phyloP scores from a whole-genome alignment of 1,140 invertebrate species.

The Drosophila lacertosa region DNA sequence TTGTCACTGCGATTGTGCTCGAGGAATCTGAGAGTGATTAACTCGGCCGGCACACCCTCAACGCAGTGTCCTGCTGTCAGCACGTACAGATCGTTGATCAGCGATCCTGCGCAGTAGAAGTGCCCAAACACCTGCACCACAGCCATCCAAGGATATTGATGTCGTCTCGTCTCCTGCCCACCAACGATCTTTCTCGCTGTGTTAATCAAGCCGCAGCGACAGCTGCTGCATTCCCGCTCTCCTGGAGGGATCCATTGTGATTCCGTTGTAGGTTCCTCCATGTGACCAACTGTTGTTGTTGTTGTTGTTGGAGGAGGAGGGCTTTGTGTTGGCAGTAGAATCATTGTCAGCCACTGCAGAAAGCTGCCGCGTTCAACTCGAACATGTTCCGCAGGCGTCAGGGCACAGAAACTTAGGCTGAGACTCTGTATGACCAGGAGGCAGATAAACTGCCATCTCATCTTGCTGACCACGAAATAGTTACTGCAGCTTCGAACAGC shows the following conservation, averaged over 20 bases:
- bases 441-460: conserved; percentile 46
- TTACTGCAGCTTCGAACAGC: conserved; percentile 19
- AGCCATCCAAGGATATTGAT: conserved; percentile 91
- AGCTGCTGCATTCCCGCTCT: conserved; percentile 78
- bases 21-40: conserved; percentile 87
- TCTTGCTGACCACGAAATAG: conserved; percentile 38
- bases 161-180: conserved; percentile 87
- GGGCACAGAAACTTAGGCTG: neutral
- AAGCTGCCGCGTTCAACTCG: conserved; percentile 6
- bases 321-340: conserved; percentile 30
- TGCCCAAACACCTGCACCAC: conserved; percentile 87
- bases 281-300: conserved; percentile 2
- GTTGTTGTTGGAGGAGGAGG: neutral
- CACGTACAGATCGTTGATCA: conserved; percentile 86
- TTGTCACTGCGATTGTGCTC: conserved; percentile 86
- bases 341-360: conserved; percentile 50
- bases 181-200: conserved; percentile 89
- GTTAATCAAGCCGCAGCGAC: conserved; percentile 88
- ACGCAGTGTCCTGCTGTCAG: conserved; percentile 75
- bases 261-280: conserved; percentile 9
- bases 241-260: conserved; percentile 5
- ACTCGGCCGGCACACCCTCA: conserved; percentile 86
- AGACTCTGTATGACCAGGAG: neutral
- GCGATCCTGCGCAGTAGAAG: conserved; percentile 90
- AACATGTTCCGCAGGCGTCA: neutral